Conservation (phyloP, 2,888 invertebrate genomes). For the Pristionchus maxplancki region DNA sequence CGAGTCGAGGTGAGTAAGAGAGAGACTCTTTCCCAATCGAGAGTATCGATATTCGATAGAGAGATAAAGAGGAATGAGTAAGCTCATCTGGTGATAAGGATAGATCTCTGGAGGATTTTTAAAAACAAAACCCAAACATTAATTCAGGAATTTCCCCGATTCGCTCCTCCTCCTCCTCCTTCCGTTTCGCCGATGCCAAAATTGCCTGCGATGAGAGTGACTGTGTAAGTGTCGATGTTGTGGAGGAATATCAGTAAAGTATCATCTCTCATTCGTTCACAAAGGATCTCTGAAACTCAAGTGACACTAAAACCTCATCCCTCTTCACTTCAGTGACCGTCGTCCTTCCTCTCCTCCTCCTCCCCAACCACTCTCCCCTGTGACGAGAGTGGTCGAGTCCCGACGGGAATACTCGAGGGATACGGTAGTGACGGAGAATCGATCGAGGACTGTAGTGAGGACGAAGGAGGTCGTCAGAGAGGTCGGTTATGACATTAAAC, state of each 20-base stretch:
- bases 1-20: background rate
- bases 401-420: constrained; percentile 43
- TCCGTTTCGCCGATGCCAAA: constrained; percentile 2
- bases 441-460: constrained; percentile 19
- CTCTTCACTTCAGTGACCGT: background rate
- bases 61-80: background rate
- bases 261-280: background rate
- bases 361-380: background rate
- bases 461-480: constrained; percentile 42
- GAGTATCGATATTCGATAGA: background rate
- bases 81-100: background rate
- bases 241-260: background rate
- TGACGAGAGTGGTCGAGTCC: constrained; percentile 25
- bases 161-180: background rate
- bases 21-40: background rate
- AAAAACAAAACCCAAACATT: background rate
- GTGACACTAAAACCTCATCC: background rate
- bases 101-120: background rate
- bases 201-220: constrained; percentile 34
- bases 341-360: constrained; percentile 27
- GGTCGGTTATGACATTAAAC: background rate
- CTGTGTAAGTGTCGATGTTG: background rate
- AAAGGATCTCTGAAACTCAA: background rate
- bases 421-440: constrained; percentile 44
- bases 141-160: constrained; percentile 5